Percentiles rank a stretch among this genome's conserved stretches.
These are phyloP conservation scores for Ascaphus truei DNA, from an alignment of 2,113 vertebrate genomes.

Conservation along the genomic window DNA sequence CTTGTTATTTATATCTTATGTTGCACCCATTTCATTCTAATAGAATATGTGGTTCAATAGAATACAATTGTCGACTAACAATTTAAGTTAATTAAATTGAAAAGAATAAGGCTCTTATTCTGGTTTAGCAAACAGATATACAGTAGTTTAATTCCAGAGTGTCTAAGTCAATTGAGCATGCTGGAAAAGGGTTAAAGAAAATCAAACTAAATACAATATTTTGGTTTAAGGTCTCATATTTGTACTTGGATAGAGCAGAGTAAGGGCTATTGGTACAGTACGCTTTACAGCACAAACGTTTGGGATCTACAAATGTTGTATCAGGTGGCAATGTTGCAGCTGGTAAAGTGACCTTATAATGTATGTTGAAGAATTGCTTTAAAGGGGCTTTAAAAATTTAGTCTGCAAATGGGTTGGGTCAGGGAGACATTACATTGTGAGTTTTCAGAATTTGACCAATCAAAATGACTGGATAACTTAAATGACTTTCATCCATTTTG, in stretches of 20 bases:
- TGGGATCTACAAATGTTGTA: too few species aligned
- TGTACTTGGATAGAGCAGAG: too few species aligned
- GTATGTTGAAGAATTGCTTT: too few species aligned
- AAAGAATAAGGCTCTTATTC: conserved; percentile 2
- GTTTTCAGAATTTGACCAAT: too few species aligned
- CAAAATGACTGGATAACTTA: too few species aligned
- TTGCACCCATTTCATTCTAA: conserved; percentile 12
- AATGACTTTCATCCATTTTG: too few species aligned
- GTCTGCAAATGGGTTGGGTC: too few species aligned
- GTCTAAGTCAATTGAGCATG: conserved; percentile 14
- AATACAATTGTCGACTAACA: conserved; percentile 1
- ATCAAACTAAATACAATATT: conserved; percentile 14
- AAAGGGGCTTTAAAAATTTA: too few species aligned
- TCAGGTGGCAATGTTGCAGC: too few species aligned
- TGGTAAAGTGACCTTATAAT: too few species aligned
- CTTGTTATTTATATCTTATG: neutral
- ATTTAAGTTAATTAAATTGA: conserved; percentile 15
- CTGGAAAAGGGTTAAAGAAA: neutral
- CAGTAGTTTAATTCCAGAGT: neutral
- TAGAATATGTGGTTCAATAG: neutral
- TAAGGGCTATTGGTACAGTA: neutral
- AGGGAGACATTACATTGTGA: too few species aligned
- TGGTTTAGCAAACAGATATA: conserved; percentile 14
- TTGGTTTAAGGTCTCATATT: too few species aligned
- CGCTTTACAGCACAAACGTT: conserved; percentile 5